phyloP scores from a whole-genome alignment of 2,113 vertebrate genomes.

The Tachuris rubrigastra region DNA sequence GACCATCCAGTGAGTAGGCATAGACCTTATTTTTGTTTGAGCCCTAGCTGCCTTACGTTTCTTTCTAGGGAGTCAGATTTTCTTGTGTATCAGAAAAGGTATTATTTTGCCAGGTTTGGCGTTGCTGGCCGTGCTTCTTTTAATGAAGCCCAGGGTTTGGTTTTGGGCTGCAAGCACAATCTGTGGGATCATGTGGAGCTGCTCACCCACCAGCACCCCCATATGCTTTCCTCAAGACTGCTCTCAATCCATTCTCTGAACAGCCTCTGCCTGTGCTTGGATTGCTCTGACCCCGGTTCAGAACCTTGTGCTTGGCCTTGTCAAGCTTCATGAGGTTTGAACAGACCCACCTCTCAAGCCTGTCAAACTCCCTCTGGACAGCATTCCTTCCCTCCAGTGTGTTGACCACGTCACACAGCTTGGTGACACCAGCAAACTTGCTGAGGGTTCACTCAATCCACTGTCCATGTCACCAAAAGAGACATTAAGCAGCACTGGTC shows the following conservation, averaged over 20 bases:
- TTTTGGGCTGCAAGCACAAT: background rate
- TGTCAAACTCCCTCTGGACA: background rate
- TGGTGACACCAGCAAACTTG: background rate
- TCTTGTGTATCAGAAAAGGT: background rate
- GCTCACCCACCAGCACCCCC: background rate
- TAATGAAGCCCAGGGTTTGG: background rate
- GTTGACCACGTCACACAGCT: too few species aligned
- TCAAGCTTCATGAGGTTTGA: background rate
- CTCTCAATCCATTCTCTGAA: background rate
- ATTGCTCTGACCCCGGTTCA: background rate
- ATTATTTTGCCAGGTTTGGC: background rate
- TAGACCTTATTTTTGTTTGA: background rate
- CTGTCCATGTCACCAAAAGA: background rate
- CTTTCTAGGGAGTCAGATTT: background rate
- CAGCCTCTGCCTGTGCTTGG: background rate
- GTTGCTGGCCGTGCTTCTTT: background rate
- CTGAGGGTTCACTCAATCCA: background rate
- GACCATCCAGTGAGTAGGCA: fast-evolving
- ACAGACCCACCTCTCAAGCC: background rate
- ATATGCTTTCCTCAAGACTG: background rate
- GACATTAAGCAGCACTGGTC: background rate
- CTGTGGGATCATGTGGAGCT: too few species aligned
- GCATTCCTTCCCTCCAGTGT: fast-evolving
- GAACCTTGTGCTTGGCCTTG: background rate
- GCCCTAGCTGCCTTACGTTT: fast-evolving